Evolutionary conservation across 1,140 invertebrate genomes (phyloP).

Genomic region (Cataglyphis hispanica): DNA sequence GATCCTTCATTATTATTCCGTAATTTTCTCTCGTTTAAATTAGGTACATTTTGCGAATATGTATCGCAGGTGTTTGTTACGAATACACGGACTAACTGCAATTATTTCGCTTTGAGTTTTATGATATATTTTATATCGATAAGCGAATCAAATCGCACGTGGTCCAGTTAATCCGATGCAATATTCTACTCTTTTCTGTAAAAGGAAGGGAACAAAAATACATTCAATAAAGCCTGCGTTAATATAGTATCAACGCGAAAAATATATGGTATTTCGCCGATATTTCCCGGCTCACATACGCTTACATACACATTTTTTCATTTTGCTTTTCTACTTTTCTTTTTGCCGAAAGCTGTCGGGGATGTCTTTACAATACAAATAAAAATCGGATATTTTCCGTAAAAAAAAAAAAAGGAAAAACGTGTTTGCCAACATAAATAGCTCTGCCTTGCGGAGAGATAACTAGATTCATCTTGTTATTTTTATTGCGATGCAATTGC

Average conservation of each 20-base stretch:
- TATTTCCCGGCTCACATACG: neutral
- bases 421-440: neutral
- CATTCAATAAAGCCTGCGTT: slow-evolving; percentile 7
- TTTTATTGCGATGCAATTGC: neutral
- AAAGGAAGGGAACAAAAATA: slow-evolving; percentile 2
- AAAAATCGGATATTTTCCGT: neutral
- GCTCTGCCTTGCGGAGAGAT: neutral
- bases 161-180: slow-evolving; percentile 34
- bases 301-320: slow-evolving; percentile 7
- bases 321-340: slow-evolving; percentile 16
- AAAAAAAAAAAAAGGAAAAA: neutral
- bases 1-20: neutral
- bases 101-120: slow-evolving; percentile 31
- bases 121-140: slow-evolving; percentile 34
- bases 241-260: slow-evolving; percentile 13
- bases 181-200: slow-evolving; percentile 13
- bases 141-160: slow-evolving; percentile 24
- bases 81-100: neutral
- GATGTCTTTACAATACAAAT: neutral
- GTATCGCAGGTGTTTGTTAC: slow-evolving; percentile 31
- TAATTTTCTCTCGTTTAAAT: slow-evolving; percentile 14
- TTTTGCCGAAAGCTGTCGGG: neutral
- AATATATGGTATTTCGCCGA: neutral
- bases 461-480: neutral
- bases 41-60: slow-evolving; percentile 17